Conservation (phyloP, 1,140 invertebrate genomes). For the Hylaeus volcanicus region DNA sequence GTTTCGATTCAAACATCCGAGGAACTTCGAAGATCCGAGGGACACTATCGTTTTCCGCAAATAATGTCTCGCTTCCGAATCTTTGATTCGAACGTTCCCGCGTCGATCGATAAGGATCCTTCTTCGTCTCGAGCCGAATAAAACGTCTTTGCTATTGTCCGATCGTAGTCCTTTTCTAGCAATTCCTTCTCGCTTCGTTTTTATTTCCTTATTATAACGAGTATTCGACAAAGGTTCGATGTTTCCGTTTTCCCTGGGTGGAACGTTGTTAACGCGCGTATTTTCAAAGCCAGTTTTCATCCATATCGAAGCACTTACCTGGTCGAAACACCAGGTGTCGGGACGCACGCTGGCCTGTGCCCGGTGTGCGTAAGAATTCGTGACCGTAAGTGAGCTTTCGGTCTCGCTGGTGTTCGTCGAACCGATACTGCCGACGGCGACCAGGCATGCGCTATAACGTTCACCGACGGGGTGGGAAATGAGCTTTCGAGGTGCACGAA, state of each 20-base stretch:
- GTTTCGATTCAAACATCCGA: background rate
- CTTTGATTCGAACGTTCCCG: no score
- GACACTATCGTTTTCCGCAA: no score
- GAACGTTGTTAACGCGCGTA: constrained; percentile 23
- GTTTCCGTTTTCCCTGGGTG: no score
- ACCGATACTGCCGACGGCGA: constrained; percentile 64
- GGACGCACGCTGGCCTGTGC: background rate
- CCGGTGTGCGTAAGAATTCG: constrained; percentile 40
- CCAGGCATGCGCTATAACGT: constrained; percentile 57
- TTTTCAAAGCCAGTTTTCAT: constrained; percentile 41
- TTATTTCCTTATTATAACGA: no score
- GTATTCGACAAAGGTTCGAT: no score
- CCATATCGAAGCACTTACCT: background rate
- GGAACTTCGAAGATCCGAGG: no score
- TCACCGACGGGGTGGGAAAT: constrained; percentile 20
- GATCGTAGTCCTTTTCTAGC: no score
- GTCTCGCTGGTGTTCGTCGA: constrained; percentile 54
- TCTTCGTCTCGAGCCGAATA: no score
- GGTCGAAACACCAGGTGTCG: constrained; percentile 36
- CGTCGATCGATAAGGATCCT: no score
- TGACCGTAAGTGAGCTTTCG: constrained; percentile 50
- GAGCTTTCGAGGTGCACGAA: constrained; percentile 56
- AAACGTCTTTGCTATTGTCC: no score
- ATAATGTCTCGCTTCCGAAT: no score
- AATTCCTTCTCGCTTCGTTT: no score